A percentile compares a stretch with the other conserved stretches of the same genome.
Conservation (phyloP, 2,113 vertebrate genomes). For the Poicephalus meyeri region DNA sequence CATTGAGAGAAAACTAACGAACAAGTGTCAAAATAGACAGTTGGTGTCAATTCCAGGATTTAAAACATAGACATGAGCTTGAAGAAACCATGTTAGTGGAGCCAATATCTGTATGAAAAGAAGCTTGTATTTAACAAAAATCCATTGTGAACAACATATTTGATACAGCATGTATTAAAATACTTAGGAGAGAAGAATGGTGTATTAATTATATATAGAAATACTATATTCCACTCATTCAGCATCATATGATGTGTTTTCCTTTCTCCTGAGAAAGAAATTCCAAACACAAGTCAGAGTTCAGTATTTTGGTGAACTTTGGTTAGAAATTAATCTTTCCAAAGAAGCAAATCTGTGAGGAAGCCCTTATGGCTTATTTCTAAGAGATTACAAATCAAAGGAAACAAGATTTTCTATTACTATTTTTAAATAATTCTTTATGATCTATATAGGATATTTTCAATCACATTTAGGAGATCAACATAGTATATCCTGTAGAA, state of each 20-base stretch:
- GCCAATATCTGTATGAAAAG: slow-evolving; percentile 33
- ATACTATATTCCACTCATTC: background rate
- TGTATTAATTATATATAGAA: background rate
- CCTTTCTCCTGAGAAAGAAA: slow-evolving; percentile 12
- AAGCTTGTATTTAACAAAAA: slow-evolving; percentile 22
- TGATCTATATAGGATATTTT: background rate
- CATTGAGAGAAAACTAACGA: slow-evolving; percentile 62
- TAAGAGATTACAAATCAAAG: background rate
- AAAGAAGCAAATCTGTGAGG: background rate
- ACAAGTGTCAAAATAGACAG: slow-evolving; percentile 62
- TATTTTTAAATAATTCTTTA: background rate
- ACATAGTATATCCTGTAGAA: background rate
- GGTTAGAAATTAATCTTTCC: background rate
- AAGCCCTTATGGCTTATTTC: background rate
- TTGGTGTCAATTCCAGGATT: slow-evolving; percentile 63
- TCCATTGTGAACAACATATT: background rate
- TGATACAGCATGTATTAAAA: background rate
- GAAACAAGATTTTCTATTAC: background rate
- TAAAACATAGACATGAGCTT: slow-evolving; percentile 42
- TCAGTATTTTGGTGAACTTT: background rate
- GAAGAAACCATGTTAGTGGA: slow-evolving; percentile 15
- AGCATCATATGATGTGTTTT: background rate
- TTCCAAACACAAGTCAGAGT: background rate
- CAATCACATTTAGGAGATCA: background rate
- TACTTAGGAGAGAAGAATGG: background rate